Evolutionary conservation across 2,888 invertebrate genomes (phyloP).

Genomic region (Diaperis boleti): DNA sequence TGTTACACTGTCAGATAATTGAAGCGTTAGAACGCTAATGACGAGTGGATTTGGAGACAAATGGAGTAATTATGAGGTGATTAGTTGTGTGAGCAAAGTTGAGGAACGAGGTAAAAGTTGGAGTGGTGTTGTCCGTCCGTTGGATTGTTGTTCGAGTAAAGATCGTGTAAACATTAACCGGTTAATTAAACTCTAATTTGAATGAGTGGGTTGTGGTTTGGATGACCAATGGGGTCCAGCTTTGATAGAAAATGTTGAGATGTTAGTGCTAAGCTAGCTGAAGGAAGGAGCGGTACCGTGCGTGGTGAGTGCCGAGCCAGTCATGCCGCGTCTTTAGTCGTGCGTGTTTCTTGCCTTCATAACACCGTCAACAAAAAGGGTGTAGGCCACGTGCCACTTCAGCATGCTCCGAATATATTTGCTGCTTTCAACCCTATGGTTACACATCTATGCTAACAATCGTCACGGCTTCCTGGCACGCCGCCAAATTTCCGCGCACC

Average conservation of each 20-base stretch:
- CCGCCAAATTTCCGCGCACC: constrained; percentile 48
- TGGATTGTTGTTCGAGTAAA: constrained; percentile 39
- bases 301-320: constrained; percentile 55
- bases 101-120: constrained; percentile 28
- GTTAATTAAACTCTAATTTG: constrained; percentile 56
- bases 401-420: constrained; percentile 34
- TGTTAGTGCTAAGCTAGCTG: constrained; percentile 60
- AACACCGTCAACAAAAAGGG: constrained; percentile 35
- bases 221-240: constrained; percentile 60
- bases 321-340: constrained; percentile 61
- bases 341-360: constrained; percentile 51
- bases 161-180: constrained; percentile 55
- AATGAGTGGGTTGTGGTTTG: constrained; percentile 59
- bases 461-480: constrained; percentile 44
- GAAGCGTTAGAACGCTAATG: background rate
- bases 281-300: constrained; percentile 63
- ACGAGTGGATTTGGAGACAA: constrained; percentile 15
- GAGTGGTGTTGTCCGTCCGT: constrained; percentile 9
- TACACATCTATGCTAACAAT: constrained; percentile 45
- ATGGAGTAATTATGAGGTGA: constrained; percentile 21
- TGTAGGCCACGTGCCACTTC: constrained; percentile 35
- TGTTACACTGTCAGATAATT: too few species aligned
- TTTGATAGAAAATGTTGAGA: constrained; percentile 60
- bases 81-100: constrained; percentile 22
- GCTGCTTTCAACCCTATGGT: constrained; percentile 27